Evolutionary conservation across 2,113 vertebrate species (phyloP), one percentile per base, ranked within the genome.

Genomic region (Rhinolophus sinicus): DNA sequence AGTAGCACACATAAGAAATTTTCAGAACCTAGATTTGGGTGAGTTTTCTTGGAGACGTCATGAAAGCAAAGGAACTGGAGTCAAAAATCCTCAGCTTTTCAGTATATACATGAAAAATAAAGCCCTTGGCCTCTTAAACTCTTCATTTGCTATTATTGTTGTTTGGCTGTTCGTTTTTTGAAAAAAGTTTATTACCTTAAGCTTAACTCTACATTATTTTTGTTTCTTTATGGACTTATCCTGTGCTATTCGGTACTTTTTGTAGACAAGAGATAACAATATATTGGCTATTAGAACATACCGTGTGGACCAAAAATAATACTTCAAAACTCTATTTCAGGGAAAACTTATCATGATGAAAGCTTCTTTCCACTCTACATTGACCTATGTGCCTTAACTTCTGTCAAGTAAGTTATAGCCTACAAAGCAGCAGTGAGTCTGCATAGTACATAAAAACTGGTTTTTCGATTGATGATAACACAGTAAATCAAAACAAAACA

Each of bases 1-100:
- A 97, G 56, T 84, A 95, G 16, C 78, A 72, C 54, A 95, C 38
- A 78, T 97, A 97, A 38, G 85, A 98, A 96, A 94, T 82, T 92
- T 73, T 35, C 60, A 95, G 50, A 96, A 97, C 28, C 15, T 50
- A 2, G 64, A 95, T 92, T 76, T 89, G 75, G 50, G 1, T 1
- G 7, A 62, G 6, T 6, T 96, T 98, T 97, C 54, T 90, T 94
- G n/a, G 40, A 70, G 19, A 94, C 64, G 4, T 15, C 28, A 65
- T 82, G 30, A 54, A 93, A 88, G 7, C 18, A 70, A 84, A 96
- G 50, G 88, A 24, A 94, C 11, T 78, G 26, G 6, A 90, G 40
- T 26, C 28, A 88, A 77, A 60, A 54, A 7, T 26, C 47, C 13
- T 88, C 70, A 26, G 73, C 28, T 96, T 65, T 78, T 82, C 56